Evolutionary conservation across 1,140 invertebrate genomes (phyloP).

Genomic region (Leptinotarsa lineolata): DNA sequence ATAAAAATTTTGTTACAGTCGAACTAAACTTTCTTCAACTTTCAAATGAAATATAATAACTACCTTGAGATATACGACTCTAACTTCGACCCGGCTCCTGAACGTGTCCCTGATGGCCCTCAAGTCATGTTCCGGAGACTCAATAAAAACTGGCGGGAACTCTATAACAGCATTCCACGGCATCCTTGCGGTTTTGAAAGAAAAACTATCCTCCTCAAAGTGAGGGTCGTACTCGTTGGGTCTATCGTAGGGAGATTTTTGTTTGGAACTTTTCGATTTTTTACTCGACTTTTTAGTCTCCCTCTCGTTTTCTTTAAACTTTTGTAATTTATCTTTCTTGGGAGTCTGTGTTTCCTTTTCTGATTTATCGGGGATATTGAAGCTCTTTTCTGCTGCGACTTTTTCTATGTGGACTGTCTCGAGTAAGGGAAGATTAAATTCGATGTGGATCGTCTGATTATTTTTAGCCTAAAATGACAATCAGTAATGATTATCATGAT

Average conservation of each 20-base stretch:
- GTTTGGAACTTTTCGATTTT: background rate
- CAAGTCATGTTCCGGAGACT: conserved; percentile 4
- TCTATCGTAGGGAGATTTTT: background rate
- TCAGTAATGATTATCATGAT: too few relatives aligned
- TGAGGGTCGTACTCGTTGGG: conserved; percentile 9
- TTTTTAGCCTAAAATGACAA: conserved; percentile 7
- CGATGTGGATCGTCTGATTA: conserved; percentile 10
- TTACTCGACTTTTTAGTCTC: background rate
- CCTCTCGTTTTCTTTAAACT: background rate
- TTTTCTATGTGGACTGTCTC: background rate
- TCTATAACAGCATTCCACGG: conserved; percentile 8
- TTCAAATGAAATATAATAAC: background rate
- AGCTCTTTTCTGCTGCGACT: too few relatives aligned
- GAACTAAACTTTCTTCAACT: background rate
- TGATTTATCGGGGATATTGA: background rate
- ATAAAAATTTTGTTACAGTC: too few relatives aligned
- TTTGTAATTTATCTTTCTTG: background rate
- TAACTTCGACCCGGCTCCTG: conserved; percentile 10
- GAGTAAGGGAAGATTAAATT: conserved; percentile 7
- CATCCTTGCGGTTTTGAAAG: conserved; percentile 9
- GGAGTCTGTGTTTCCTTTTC: background rate
- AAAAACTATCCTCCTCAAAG: conserved; percentile 7
- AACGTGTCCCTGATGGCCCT: conserved; percentile 15
- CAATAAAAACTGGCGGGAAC: conserved; percentile 18
- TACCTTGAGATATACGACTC: conserved; percentile 20